Percentiles rank a stretch among this genome's conserved stretches.
phyloP scores from a whole-genome alignment of 2,113 vertebrate genomes.

The Cercopithecus mona region DNA sequence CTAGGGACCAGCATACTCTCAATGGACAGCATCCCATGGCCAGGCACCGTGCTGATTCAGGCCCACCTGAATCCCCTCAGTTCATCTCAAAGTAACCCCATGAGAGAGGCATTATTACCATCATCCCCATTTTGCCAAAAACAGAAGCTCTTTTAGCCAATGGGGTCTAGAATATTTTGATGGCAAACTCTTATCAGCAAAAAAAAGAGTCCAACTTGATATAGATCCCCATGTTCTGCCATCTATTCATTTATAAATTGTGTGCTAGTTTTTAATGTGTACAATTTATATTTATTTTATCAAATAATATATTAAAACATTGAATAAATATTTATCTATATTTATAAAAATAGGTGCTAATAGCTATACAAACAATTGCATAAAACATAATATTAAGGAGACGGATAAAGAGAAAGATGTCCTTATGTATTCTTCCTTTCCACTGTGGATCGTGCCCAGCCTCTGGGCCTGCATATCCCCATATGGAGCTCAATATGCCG shows the following conservation, averaged over 20 bases:
- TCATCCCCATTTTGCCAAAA: background rate
- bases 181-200: background rate
- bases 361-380: background rate
- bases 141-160: background rate
- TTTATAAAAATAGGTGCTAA: background rate
- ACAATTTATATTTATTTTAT: background rate
- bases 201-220: background rate
- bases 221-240: background rate
- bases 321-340: background rate
- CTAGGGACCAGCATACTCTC: background rate
- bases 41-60: accelerated
- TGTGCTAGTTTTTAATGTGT: background rate
- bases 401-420: background rate
- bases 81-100: background rate
- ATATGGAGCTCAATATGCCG: background rate
- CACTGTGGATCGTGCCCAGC: accelerated
- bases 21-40: accelerated
- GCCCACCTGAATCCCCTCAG: background rate
- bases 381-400: background rate
- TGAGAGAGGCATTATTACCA: accelerated
- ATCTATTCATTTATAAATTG: background rate
- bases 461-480: background rate
- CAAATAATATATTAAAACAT: background rate
- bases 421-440: background rate
- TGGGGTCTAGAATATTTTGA: background rate